Evolutionary conservation across 2,888 invertebrate species (phyloP).

Genomic region (Lycophotia porphyrea): DNA sequence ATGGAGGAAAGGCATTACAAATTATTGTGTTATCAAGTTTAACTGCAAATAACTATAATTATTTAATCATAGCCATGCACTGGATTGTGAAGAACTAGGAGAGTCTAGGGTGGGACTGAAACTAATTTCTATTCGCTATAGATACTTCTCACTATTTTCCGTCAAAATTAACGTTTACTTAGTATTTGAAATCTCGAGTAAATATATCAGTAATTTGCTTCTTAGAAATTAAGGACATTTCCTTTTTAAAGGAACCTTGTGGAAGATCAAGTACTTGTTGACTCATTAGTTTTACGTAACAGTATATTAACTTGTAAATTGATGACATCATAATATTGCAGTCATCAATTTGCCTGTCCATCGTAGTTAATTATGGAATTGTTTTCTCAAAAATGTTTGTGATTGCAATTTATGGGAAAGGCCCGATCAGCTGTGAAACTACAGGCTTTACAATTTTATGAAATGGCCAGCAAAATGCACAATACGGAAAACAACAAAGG

Average conservation of each 20-base stretch:
- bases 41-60: slow-evolving; percentile 31
- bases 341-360: slow-evolving; percentile 1
- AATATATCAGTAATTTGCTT: not conserved
- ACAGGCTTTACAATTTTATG: slow-evolving; percentile 13
- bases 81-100: not conserved
- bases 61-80: slow-evolving; percentile 15
- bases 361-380: slow-evolving; percentile 8
- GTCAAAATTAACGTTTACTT: not conserved
- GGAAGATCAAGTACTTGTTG: not conserved
- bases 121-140: not conserved
- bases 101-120: not conserved
- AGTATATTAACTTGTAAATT: not conserved
- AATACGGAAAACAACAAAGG: slow-evolving; percentile 37
- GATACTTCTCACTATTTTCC: not conserved
- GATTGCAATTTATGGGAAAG: slow-evolving; percentile 1
- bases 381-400: slow-evolving; percentile 21
- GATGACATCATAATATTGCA: slow-evolving; percentile 16
- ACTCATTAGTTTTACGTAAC: slow-evolving; percentile 19
- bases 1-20: slow-evolving; percentile 54
- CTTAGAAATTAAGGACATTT: not conserved
- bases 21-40: slow-evolving; percentile 47
- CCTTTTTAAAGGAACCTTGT: slow-evolving; percentile 3
- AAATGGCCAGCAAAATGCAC: slow-evolving; percentile 37
- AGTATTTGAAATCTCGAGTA: not conserved
- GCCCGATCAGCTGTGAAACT: slow-evolving; percentile 18